Conservation (phyloP, 2,888 invertebrate species). For the Melanostoma mellinum region DNA sequence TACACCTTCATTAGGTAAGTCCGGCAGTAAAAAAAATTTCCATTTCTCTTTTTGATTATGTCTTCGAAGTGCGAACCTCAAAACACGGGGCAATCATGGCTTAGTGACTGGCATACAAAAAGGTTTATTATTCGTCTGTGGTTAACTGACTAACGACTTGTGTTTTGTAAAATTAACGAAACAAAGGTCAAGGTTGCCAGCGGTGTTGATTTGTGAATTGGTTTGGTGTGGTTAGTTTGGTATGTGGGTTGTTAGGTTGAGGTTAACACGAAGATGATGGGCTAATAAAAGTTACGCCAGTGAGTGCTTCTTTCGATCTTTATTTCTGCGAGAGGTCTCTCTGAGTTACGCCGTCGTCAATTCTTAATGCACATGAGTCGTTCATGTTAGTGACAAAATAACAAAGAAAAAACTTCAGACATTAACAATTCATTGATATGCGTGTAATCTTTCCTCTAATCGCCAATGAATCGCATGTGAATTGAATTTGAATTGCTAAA, state of each 20-base stretch:
- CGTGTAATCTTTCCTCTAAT: constrained; percentile 1
- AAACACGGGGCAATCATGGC: neutral
- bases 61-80: neutral
- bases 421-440: constrained; percentile 4
- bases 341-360: neutral
- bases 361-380: neutral
- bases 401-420: no score
- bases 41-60: constrained; percentile 6
- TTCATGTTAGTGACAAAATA: no score
- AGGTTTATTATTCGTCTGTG: neutral
- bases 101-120: neutral
- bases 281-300: neutral
- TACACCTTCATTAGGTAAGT: constrained; percentile 41
- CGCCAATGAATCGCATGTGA: constrained; percentile 19
- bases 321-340: neutral
- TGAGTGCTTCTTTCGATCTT: neutral
- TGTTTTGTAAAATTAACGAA: constrained; percentile 49
- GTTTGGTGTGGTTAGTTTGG: neutral
- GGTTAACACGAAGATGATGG: constrained; percentile 5
- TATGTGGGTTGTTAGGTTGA: constrained; percentile 53
- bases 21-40: constrained; percentile 2
- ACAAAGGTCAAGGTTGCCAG: constrained; percentile 60
- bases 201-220: constrained; percentile 11
- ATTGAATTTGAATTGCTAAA: constrained; percentile 32
- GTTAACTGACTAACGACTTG: constrained; percentile 7